Percentiles rank a stretch among this genome's conserved stretches.
phyloP scores from a whole-genome alignment of 2,888 invertebrate genomes.

The Drosophila leonis region DNA sequence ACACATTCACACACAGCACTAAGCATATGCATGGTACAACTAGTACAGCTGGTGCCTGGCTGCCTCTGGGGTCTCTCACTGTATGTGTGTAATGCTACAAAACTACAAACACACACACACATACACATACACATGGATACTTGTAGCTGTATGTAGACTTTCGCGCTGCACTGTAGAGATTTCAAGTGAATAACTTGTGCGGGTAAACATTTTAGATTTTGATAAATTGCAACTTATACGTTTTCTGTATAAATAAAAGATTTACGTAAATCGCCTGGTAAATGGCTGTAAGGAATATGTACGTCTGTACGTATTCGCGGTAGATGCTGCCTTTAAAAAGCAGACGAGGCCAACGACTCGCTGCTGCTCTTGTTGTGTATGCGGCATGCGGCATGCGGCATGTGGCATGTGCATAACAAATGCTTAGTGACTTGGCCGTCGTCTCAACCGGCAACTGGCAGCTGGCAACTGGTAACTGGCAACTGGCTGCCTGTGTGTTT shows the following conservation, averaged over 20 bases:
- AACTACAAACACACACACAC: conserved; percentile 43
- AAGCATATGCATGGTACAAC: conserved; percentile 77
- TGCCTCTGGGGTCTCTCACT: conserved; percentile 60
- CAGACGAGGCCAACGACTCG: conserved; percentile 41
- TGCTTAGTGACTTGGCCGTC: conserved; percentile 73
- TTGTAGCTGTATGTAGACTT: conserved; percentile 32
- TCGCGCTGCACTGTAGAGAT: conserved; percentile 71
- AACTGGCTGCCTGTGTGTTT: conserved; percentile 11
- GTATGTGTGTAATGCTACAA: conserved; percentile 62
- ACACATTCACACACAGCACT: conserved; percentile 34
- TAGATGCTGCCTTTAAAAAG: conserved; percentile 9
- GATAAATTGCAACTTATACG: conserved; percentile 83
- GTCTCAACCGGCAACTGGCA: conserved; percentile 48
- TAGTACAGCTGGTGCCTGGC: conserved; percentile 74
- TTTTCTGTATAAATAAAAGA: conserved; percentile 81
- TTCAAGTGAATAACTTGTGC: conserved; percentile 83
- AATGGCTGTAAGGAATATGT: conserved; percentile 81
- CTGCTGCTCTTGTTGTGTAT: conserved; percentile 8
- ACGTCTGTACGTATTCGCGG: conserved; percentile 55
- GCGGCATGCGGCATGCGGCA: conserved; percentile 16
- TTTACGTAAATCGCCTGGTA: conserved; percentile 82
- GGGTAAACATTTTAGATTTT: conserved; percentile 83
- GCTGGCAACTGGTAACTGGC: conserved; percentile 27
- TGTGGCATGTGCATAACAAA: conserved; percentile 73
- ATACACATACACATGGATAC: conserved; percentile 8